Evolutionary conservation across 2,888 invertebrate species (phyloP), one percentile per base, ranked within the genome.

Genomic region (Myathropa florea): DNA sequence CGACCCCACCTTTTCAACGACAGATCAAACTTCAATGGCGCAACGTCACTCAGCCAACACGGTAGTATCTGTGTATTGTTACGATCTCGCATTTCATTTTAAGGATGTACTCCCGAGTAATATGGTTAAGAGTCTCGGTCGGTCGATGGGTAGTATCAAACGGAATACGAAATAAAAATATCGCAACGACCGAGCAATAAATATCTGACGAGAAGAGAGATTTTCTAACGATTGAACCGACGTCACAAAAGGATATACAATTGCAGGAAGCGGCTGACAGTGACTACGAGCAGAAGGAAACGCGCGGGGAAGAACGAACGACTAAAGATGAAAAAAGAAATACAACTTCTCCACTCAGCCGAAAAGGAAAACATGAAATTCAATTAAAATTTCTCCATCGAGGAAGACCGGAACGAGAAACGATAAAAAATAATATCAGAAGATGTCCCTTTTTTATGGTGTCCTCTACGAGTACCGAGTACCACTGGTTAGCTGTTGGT

Each of bases 391-490:
- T 83, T 86, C 75, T 79, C 63, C 83, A 86, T 83, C 79, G 75
- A 83, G 61, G 71, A 57, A 57, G 71, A 71, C 73, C 86, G 86
- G 83, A 86, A 86, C 75, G 78, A 79, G 78, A 79, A 86, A 71
- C 83, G 86, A 86, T 86, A 83, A 86, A 86, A 86, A 86, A 86
- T 86, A 83, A 86, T 86, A 83, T 83, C 77, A 75, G 72, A 78
- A 86, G 83, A 86, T 83, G 83, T 75, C 86, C 83, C 55, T 59
- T 79, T 82, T 82, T 82, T 57, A 57, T 57, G 57, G 70, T 70
- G 82, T 73, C 60, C 64, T 78, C 33, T 24, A 39, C 30, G 55
- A 53, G 12, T 14, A 9, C 33, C 9, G 9, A 28, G 24, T 63
- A 10, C 53, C 53, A 33, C 63, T 67, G 55, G 65, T 67, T 73